A percentile compares a stretch with the other conserved stretches of the same genome.
phyloP scores from a whole-genome alignment of 1,140 invertebrate genomes.

The Drosophila pandora region DNA sequence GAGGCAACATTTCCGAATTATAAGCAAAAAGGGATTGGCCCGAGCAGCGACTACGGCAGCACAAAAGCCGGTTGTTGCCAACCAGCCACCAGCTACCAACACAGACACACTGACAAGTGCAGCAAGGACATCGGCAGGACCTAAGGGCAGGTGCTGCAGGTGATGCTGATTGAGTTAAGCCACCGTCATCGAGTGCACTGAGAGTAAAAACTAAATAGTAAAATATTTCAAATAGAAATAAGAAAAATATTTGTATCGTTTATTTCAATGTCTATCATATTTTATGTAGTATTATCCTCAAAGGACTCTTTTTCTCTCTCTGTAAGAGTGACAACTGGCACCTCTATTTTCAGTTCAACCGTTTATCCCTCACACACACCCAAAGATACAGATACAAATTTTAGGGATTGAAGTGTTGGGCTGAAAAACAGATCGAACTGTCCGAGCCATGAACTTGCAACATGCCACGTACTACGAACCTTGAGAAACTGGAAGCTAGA shows the following conservation, averaged over 20 bases:
- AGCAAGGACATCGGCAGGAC: conserved; percentile 44
- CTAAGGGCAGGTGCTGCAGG: conserved; percentile 56
- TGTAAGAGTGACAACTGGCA: conserved; percentile 5
- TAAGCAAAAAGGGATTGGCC: conserved; percentile 81
- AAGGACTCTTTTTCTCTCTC: not conserved
- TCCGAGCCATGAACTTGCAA: conserved; percentile 13
- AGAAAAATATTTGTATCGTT: no score
- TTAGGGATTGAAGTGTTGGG: conserved; percentile 78
- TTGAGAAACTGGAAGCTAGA: conserved; percentile 17
- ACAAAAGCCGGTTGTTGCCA: conserved; percentile 39
- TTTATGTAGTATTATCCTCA: not conserved
- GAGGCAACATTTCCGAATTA: conserved; percentile 75
- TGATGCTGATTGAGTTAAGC: conserved; percentile 78
- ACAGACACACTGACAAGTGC: conserved; percentile 17
- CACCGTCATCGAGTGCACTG: conserved; percentile 60
- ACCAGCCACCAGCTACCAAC: conserved; percentile 16
- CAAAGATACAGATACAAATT: conserved; percentile 64
- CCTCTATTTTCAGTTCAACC: conserved; percentile 26
- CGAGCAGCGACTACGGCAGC: conserved; percentile 40
- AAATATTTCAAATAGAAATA: no score
- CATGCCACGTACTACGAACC: conserved; percentile 19
- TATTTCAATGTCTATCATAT: no score
- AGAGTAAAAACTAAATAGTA: not conserved
- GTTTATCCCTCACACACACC: conserved; percentile 33
- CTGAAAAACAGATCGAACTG: conserved; percentile 56